phyloP scores from a whole-genome alignment of 2,113 vertebrate species.

The Onychorhynchus coronatus region DNA sequence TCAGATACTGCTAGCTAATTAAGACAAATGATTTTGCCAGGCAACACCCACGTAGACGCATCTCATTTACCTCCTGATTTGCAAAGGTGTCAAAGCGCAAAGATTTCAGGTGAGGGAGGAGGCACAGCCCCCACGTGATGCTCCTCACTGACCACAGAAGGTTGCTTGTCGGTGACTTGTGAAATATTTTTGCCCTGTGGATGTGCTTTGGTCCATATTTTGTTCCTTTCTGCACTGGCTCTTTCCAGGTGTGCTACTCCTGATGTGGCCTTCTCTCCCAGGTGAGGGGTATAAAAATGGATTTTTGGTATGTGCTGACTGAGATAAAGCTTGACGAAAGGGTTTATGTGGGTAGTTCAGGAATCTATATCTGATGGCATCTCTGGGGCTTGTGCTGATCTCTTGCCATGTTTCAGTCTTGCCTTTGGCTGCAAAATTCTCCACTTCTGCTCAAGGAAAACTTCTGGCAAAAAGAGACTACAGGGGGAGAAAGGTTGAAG shows the following conservation, averaged over 20 bases:
- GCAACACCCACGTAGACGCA: neutral
- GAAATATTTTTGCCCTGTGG: neutral
- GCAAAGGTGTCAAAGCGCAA: neutral
- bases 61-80: neutral
- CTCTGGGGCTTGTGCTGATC: neutral
- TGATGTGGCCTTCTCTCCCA: neutral
- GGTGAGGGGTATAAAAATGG: neutral
- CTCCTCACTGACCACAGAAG: neutral
- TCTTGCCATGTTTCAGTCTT: neutral
- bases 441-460: neutral
- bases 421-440: neutral
- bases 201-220: neutral
- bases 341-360: neutral
- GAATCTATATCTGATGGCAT: neutral
- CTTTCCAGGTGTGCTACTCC: neutral
- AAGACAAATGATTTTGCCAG: neutral
- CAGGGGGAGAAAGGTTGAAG: neutral
- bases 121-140: rapidly evolving
- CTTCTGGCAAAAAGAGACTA: neutral
- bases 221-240: neutral
- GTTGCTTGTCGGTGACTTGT: neutral
- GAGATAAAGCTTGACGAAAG: neutral
- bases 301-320: neutral
- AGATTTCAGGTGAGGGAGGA: neutral
- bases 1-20: neutral